phyloP scores from a whole-genome alignment of 2,797 vertebrate genomes.

The Sylvia borin region DNA sequence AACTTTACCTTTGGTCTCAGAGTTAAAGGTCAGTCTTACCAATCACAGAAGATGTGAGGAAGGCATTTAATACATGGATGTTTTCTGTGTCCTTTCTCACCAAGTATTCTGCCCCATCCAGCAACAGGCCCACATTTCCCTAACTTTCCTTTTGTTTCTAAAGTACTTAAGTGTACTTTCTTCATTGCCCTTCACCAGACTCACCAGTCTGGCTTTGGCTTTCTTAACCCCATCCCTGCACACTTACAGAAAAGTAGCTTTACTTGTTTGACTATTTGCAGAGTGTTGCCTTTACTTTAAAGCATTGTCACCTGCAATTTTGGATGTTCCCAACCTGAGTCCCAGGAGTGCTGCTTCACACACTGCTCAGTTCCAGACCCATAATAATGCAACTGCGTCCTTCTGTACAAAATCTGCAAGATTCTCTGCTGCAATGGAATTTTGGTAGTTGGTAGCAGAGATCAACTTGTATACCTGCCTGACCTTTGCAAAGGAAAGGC shows the following conservation, averaged over 20 bases:
- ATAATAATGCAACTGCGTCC: neutral
- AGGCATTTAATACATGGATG: neutral
- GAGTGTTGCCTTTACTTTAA: neutral
- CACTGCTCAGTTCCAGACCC: neutral
- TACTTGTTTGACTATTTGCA: neutral
- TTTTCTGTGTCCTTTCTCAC: neutral
- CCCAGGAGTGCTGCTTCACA: neutral
- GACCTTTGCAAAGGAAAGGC: neutral
- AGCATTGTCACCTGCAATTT: neutral
- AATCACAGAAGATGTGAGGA: neutral
- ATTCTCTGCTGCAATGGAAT: neutral
- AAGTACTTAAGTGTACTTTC: neutral
- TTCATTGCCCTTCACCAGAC: neutral
- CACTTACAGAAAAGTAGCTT: neutral
- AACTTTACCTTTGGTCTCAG: neutral
- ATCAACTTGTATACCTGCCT: neutral
- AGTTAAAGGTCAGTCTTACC: neutral
- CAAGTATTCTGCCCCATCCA: neutral
- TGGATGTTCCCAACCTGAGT: neutral
- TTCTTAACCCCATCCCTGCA: neutral
- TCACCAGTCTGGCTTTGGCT: neutral
- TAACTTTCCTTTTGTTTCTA: neutral
- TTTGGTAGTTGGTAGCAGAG: neutral
- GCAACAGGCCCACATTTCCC: neutral
- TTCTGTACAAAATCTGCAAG: neutral